These are phyloP conservation scores for Virgularia gustaviana DNA, from an alignment of 92 coral and sea anemone genomes.

Conservation along the genomic window DNA sequence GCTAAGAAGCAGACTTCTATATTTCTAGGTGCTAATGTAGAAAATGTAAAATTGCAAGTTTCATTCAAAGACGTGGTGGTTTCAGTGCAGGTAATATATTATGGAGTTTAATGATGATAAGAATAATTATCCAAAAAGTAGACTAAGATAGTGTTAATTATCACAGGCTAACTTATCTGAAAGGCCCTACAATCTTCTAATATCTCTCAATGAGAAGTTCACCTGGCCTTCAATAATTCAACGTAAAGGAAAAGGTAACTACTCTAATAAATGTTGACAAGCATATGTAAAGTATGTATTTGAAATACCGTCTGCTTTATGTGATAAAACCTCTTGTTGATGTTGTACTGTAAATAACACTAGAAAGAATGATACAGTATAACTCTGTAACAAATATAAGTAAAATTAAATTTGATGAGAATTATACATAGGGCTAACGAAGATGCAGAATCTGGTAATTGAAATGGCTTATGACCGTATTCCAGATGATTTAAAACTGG, in stretches of 20 bases:
- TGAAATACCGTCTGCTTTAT: no score
- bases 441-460: slow-evolving; percentile 62
- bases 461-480: slow-evolving; percentile 65
- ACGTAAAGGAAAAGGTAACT: not conserved
- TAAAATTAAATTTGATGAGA: no score
- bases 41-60: slow-evolving; percentile 45
- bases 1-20: no score
- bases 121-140: no score
- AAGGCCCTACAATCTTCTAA: not conserved
- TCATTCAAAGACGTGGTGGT: slow-evolving; percentile 60
- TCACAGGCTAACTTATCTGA: slow-evolving; percentile 9
- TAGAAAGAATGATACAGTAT: no score
- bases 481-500: slow-evolving; percentile 61
- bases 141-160: not conserved
- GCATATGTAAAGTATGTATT: no score
- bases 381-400: no score
- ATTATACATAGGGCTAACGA: no score
- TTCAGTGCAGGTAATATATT: slow-evolving; percentile 10
- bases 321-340: no score
- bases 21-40: slow-evolving; percentile 5
- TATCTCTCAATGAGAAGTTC: not conserved
- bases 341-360: no score
- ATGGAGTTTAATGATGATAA: no score
- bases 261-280: not conserved
- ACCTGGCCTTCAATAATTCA: not conserved